Evolutionary conservation across 2,113 vertebrate species (phyloP).

Genomic region (Gymnocephalus cernua): DNA sequence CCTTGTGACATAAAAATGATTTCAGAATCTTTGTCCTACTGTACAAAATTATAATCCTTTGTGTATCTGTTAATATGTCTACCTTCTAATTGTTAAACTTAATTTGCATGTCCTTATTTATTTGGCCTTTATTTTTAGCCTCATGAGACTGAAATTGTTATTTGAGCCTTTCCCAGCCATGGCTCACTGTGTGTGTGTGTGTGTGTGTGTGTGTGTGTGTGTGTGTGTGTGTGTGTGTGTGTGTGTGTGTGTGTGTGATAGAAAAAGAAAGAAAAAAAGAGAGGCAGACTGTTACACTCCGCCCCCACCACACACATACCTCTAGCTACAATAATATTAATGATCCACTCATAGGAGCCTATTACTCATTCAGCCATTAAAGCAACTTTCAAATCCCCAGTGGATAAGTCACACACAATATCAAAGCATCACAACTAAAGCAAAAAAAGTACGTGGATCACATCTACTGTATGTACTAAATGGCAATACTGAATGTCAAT

Average conservation of each 20-base stretch:
- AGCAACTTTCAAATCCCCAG: conserved; percentile 49
- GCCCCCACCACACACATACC: conserved; percentile 36
- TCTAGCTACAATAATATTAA: conserved; percentile 65
- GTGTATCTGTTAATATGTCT: neutral
- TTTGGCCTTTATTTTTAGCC: neutral
- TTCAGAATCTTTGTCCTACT: neutral
- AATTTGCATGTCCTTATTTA: neutral
- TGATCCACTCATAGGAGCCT: conserved; percentile 47
- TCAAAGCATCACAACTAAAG: conserved; percentile 25
- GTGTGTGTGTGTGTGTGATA: neutral
- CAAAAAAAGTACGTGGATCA: conserved; percentile 29
- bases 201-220: neutral
- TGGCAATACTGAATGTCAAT: conserved; percentile 21
- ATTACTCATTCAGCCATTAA: conserved; percentile 52
- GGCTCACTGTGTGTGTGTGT: neutral
- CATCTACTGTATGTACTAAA: conserved; percentile 34
- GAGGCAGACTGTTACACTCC: conserved; percentile 20
- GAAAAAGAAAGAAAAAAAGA: neutral
- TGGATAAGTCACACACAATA: conserved; percentile 43
- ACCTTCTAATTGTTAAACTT: neutral
- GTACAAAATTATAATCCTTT: neutral
- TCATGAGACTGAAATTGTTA: conserved; percentile 4
- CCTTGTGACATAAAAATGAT: neutral
- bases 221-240: neutral
- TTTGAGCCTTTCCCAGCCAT: conserved; percentile 7